phyloP scores from a whole-genome alignment of 2,797 vertebrate species.

The Liasis olivaceus region DNA sequence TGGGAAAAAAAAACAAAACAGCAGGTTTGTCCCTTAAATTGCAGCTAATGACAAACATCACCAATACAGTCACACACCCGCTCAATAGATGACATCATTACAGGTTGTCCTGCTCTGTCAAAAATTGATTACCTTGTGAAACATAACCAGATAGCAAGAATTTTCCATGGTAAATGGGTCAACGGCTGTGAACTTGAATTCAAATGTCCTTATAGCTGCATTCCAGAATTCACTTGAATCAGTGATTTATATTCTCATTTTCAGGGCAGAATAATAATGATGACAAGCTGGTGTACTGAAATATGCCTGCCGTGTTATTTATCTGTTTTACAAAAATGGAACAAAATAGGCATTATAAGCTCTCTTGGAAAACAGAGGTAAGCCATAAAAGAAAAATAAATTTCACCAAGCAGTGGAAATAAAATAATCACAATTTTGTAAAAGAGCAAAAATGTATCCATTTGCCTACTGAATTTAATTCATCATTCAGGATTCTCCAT shows the following conservation, averaged over 20 bases:
- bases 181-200: not conserved
- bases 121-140: not conserved
- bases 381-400: not conserved
- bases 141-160: slow-evolving; percentile 14
- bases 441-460: not conserved
- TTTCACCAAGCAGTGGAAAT: not conserved
- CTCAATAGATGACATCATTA: slow-evolving; percentile 12
- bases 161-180: not conserved
- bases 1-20: not conserved
- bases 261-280: not conserved
- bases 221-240: not conserved
- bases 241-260: not conserved
- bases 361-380: not conserved
- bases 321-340: not conserved
- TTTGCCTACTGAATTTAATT: not conserved
- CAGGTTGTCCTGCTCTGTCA: not conserved
- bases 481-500: not conserved
- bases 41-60: slow-evolving; percentile 2
- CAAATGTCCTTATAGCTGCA: not conserved
- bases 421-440: not conserved
- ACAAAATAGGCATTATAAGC: not conserved
- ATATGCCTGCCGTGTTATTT: not conserved
- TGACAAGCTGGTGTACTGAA: not conserved
- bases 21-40: slow-evolving; percentile 7
- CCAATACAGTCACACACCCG: not conserved